Conservation (phyloP, 2,888 invertebrate species). For the Eristalis intricaria region DNA sequence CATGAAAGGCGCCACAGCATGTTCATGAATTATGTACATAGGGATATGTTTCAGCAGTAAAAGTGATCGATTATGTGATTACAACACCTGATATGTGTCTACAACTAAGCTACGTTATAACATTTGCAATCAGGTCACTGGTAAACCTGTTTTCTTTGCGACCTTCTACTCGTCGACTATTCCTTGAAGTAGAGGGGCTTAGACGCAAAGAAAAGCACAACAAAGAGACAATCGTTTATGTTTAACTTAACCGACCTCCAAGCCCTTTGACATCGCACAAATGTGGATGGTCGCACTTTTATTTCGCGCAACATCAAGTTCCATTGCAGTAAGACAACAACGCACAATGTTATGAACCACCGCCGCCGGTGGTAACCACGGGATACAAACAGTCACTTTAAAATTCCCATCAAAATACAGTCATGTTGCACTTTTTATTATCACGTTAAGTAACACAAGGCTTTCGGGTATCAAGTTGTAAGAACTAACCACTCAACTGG, state of each 20-base stretch:
- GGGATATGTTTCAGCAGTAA: neutral
- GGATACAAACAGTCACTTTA: slow-evolving; percentile 28
- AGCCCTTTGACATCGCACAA: slow-evolving; percentile 4
- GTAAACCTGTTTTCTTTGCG: neutral
- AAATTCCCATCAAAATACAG: slow-evolving; percentile 46
- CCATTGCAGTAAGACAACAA: slow-evolving; percentile 10
- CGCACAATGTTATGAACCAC: slow-evolving; percentile 9
- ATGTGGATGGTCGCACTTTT: slow-evolving; percentile 3
- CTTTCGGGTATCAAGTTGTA: slow-evolving; percentile 29
- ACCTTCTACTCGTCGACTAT: neutral
- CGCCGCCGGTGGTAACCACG: slow-evolving; percentile 25
- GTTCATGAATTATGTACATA: neutral
- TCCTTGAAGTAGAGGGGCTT: neutral
- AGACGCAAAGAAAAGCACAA: neutral
- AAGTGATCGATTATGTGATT: neutral
- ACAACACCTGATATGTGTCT: neutral
- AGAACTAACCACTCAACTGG: slow-evolving; percentile 32
- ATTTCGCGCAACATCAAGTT: slow-evolving; percentile 25
- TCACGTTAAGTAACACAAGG: slow-evolving; percentile 58
- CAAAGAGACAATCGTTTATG: neutral
- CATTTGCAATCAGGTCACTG: neutral
- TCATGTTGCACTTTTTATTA: slow-evolving; percentile 48
- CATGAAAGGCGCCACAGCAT: neutral
- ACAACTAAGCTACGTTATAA: neutral
- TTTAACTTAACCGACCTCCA: slow-evolving; percentile 14